Evolutionary conservation across 2,888 invertebrate species (phyloP), one percentile per base, ranked within the genome.

Genomic region (Sabatieria punctata): DNA sequence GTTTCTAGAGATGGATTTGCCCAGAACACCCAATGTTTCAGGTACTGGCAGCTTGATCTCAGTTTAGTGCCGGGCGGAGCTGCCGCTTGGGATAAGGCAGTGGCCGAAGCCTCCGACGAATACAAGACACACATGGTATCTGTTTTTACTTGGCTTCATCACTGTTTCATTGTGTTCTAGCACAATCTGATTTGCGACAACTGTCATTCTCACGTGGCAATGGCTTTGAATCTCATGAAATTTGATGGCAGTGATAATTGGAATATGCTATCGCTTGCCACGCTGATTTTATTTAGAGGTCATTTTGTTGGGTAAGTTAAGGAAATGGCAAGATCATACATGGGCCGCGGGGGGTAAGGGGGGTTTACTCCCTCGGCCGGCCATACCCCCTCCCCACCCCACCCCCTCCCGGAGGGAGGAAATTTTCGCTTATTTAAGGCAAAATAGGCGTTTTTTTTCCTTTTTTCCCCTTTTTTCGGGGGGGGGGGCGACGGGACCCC

Each of bases 121-220:
- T 97, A 97, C 65, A 85, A 85, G 63, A 79, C 78, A 35, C 75
- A 86, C 66, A 85, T 85, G 80, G 82, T 82, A 69, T 56, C n/a
- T n/a, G n/a, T n/a, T n/a, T n/a, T n/a, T n/a, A n/a, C 15, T 22
- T 22, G 13, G 13, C 42, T 11, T 19, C 4, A 18, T 6, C 30
- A 36, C 2, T 42, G 33, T 27, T 44, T 18, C 45, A 54, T 64
- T 72, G 48, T 43, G 43, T 60, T 63, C 41, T 71, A 83, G 82
- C 97, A 97, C 65, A 93, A 93, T 66, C 70, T 99, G 51, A 82
- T 78, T 63, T 93, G 86, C 66, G 95, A 99, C 69, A 93, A 97
- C 68, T 97, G 97, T 61, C 95, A 99, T 68, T 93, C 93, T 0
- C 93, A 95, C 68, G 91, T 91, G 26, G 93, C 91, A 0, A 79